Base-by-base conservation (phyloP, 2,113 vertebrate genomes). In the Eptesicus fuscus region DNA sequence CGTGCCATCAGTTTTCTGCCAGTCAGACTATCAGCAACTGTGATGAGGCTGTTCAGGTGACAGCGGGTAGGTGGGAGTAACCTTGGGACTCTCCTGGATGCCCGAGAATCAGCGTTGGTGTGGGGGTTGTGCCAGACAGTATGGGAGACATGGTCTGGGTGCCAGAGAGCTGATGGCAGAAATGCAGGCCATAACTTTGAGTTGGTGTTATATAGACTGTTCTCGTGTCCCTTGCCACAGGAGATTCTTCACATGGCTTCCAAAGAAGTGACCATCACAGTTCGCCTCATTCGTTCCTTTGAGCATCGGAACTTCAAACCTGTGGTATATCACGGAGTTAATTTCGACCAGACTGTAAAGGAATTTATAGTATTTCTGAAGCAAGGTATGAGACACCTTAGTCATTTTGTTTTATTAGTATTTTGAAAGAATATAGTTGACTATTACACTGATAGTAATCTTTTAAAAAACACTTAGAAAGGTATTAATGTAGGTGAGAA, bases 221-320 rank as follows among this genome's bases (percentile, higher is more conserved):
- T 69, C 18, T 83, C 5, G 0, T 67, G 18, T 92, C 65, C 90
- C 47, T 90, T 35, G 47, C 71, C 42, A 35, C 74, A 95, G 96
- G 96, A 71, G 5, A 67, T 92, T 77, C 90, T 73, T 86, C 84
- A 44, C 92, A 99, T 99, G 99, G 98, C 98, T 93, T 91, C 98
- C 0, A 97, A 95, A 18, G 93, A 93, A 23, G 98, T 97, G 0
- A 99, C 99, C 7, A 2, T 99, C 90, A 99, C 99, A 0, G 99
- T 99, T n/a, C 99, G 99, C 0, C 98, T 99, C 1, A 98, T 99
- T 30, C 98, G 99, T 44, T 99, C 99, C 1, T 99, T 99, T 73
- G 98, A 99, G 28, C 99, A 99, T 97, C 98, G 98, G 0, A 99
- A 99, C 97, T 99, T 99, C 97, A 98, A 96, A 14, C 98, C 99